These are phyloP conservation scores for Nycticebus coucang DNA, from an alignment of 2,113 vertebrate species.

Conservation along the genomic window DNA sequence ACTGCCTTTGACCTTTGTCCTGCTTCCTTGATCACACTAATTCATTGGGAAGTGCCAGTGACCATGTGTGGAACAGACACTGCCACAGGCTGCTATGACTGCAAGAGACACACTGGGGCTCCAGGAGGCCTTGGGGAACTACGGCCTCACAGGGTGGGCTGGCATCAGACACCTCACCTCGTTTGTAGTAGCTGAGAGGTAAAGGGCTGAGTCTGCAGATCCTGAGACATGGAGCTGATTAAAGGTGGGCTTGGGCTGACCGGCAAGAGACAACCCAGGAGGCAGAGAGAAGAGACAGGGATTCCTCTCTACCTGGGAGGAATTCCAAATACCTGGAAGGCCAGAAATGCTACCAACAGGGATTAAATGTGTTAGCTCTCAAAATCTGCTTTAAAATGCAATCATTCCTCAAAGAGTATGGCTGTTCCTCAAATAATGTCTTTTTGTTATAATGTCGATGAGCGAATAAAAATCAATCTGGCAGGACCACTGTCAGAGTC, in stretches of 20 bases:
- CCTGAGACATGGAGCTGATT: neutral
- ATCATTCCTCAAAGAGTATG: neutral
- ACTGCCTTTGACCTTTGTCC: neutral
- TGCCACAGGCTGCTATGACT: neutral
- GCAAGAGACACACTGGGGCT: no score
- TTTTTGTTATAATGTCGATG: neutral
- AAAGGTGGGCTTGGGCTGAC: neutral
- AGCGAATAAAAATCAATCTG: neutral
- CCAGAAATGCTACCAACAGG: neutral
- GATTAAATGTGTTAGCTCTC: neutral
- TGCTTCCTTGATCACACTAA: neutral
- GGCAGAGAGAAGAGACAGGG: neutral
- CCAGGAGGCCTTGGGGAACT: neutral
- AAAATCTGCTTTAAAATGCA: neutral
- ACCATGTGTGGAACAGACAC: neutral
- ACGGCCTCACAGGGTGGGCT: neutral
- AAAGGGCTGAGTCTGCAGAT: neutral
- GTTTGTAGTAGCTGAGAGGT: no score
- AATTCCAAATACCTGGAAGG: neutral
- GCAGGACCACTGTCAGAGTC: neutral
- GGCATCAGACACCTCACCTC: neutral
- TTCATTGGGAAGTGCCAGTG: no score
- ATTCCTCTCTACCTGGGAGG: neutral
- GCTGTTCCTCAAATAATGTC: neutral
- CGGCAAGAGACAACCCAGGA: neutral